Percentiles rank a stretch among this genome's conserved stretches.
These are phyloP conservation scores for Acipenser oxyrinchus DNA, from an alignment of 2,797 vertebrate genomes.

Conservation along the genomic window DNA sequence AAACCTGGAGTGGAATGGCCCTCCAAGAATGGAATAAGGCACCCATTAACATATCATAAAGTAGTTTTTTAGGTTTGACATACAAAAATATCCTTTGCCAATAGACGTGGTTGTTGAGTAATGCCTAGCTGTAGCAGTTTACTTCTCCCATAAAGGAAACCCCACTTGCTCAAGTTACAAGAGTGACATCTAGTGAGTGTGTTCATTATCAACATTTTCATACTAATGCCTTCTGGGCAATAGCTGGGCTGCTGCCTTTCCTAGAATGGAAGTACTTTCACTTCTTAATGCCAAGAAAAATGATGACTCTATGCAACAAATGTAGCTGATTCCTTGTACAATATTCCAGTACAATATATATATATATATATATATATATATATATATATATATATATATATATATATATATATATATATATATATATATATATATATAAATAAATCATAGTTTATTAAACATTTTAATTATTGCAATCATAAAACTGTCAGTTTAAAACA, in stretches of 20 bases:
- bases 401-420: too few species aligned
- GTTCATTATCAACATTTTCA: conserved; percentile 11
- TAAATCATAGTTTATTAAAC: conserved; percentile 18
- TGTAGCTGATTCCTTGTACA: not conserved
- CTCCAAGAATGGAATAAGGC: too few species aligned
- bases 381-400: too few species aligned
- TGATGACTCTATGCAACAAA: not conserved
- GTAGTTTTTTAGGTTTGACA: too few species aligned
- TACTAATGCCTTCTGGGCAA: conserved; percentile 48
- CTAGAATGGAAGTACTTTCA: too few species aligned
- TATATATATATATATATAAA: too few species aligned
- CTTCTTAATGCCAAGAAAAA: not conserved
- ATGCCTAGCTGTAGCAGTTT: not conserved
- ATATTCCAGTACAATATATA: not conserved
- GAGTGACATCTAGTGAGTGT: conserved; percentile 96
- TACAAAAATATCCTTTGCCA: too few species aligned
- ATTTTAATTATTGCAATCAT: conserved; percentile 13
- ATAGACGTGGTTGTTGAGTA: not conserved
- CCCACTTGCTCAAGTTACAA: conserved; percentile 69
- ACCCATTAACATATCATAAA: too few species aligned
- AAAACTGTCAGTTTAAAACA: conserved; percentile 9
- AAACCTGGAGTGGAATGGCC: too few species aligned
- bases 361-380: too few species aligned
- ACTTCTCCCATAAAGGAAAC: not conserved
- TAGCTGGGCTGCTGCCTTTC: too few species aligned